Evolutionary conservation across 1,140 invertebrate genomes (phyloP), one percentile per base, ranked within the genome.

Genomic region (Lepidotrigona ventralis): DNA sequence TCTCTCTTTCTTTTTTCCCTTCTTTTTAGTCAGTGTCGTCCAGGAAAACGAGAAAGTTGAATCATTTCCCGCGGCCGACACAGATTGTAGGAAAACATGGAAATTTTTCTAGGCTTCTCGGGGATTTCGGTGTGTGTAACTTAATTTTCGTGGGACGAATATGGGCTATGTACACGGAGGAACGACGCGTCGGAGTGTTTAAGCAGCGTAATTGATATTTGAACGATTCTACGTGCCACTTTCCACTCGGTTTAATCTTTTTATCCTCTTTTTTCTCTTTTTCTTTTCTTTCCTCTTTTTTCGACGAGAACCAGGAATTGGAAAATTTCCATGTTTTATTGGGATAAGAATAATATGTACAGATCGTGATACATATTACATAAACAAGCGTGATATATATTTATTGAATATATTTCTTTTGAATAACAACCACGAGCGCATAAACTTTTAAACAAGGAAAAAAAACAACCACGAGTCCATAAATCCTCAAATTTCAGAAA

Each of bases 121-220:
- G 56, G 33, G 21, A n/a, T 63, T 58, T 60, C n/a, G 3, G 11
- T 26, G 56, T 46, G 73, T 46, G 73, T 63, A 76, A 63, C n/a
- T 63, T 63, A 39, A 76, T 64, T 73, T 73, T 14, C 39, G 26
- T 9, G 70, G n/a, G 12, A 53, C 46, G 46, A 53, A 26, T 72
- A 53, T 39, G 39, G 26, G 19, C n/a, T 29, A 29, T 74, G 54
- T n/a, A 74, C 21, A 74, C 72, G 53, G 54, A 39, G 51, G 15
- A 29, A 33, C 54, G 14, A 58, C 26, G 39, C 39, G 53, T 17
- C 21, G 26, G 21, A 29, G 29, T 74, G 72, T 74, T 74, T 74
- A 58, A 74, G 26, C 39, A 23, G 29, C 21, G 54, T 74, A 74
- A 74, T 58, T 74, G 72, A 23, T 74, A 58, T 74, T 58, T 74